phyloP scores from a whole-genome alignment of 2,888 invertebrate species.

The Tetheella fluctuosa region DNA sequence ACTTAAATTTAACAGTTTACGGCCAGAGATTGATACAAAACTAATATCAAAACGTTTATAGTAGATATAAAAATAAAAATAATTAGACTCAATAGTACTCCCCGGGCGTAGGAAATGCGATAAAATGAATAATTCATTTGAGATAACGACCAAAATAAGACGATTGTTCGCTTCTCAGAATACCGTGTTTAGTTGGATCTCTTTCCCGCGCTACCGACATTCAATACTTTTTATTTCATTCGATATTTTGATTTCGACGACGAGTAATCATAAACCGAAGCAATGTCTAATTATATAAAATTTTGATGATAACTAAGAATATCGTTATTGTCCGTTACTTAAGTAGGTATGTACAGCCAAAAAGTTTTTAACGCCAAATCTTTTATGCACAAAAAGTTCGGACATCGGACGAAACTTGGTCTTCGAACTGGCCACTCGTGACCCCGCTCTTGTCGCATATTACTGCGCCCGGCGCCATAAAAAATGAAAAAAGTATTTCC shows the following conservation, averaged over 20 bases:
- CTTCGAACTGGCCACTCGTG: conserved; percentile 53
- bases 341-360: not conserved
- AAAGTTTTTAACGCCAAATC: conserved; percentile 10
- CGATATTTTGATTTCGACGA: conserved; percentile 16
- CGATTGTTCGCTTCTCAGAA: conserved; percentile 74
- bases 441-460: conserved; percentile 59
- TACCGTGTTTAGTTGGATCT: conserved; percentile 55
- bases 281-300: not conserved
- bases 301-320: conserved; percentile 3
- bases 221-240: conserved; percentile 8
- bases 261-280: not conserved
- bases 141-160: conserved; percentile 73
- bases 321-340: not conserved
- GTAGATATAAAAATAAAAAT: conserved; percentile 45
- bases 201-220: conserved; percentile 33
- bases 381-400: conserved; percentile 25
- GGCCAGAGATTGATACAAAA: conserved; percentile 26
- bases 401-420: conserved; percentile 33
- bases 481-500: conserved; percentile 46
- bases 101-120: conserved; percentile 66
- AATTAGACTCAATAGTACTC: conserved; percentile 58
- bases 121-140: conserved; percentile 76
- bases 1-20: conserved; percentile 34
- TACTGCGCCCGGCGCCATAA: conserved; percentile 54
- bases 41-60: conserved; percentile 25